Percentiles rank a stretch among this genome's conserved stretches.
These are phyloP conservation scores for Tokudaia tokunoshimensis DNA, from an alignment of 2,797 vertebrate species.

Conservation along the genomic window DNA sequence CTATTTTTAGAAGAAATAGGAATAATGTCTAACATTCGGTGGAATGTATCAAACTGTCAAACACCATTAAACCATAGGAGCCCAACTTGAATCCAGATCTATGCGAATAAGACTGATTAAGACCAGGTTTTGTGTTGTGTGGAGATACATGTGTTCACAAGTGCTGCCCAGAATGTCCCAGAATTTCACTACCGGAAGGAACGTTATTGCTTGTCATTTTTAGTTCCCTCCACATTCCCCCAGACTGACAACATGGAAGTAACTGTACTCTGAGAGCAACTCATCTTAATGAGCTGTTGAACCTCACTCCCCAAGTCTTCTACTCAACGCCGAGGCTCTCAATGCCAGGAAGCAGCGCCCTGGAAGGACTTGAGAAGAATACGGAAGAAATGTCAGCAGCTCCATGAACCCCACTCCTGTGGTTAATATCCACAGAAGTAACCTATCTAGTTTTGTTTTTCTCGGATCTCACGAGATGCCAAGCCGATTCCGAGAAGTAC, in stretches of 20 bases:
- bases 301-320: neutral
- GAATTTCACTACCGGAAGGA: slow-evolving; percentile 44
- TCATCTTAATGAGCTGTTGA: neutral
- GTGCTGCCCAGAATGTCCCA: neutral
- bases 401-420: neutral
- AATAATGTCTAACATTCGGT: neutral
- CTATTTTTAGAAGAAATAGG: slow-evolving; percentile 44
- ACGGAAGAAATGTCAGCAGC: neutral
- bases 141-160: neutral
- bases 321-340: neutral
- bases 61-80: slow-evolving; percentile 1
- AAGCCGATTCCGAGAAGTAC: slow-evolving; percentile 12
- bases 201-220: neutral
- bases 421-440: neutral
- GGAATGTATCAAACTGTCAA: neutral
- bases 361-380: neutral
- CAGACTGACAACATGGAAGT: neutral
- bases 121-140: neutral
- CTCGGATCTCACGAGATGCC: neutral
- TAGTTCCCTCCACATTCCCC: neutral
- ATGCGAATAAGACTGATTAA: neutral
- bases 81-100: slow-evolving; percentile 45
- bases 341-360: neutral
- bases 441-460: slow-evolving; percentile 22
- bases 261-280: neutral